Percentiles rank a stretch among this genome's conserved stretches.
Conservation (phyloP, 1,140 invertebrate genomes). For the Drosophila varians region DNA sequence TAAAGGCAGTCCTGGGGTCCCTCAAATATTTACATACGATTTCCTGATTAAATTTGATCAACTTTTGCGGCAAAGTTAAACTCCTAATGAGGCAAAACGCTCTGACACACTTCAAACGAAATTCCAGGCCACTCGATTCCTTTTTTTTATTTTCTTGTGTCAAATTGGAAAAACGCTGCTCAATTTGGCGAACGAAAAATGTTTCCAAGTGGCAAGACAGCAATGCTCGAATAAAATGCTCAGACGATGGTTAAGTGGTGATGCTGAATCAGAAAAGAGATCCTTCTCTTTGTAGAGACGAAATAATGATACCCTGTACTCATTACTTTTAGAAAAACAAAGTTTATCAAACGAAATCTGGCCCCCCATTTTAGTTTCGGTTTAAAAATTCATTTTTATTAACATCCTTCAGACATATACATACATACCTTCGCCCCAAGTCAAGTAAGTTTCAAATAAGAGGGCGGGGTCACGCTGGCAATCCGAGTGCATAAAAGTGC, state of each 20-base stretch:
- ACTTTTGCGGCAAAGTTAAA: slow-evolving; percentile 30
- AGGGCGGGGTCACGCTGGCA: slow-evolving; percentile 1
- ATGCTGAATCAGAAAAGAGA: neutral
- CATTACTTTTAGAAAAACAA: neutral
- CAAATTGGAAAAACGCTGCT: slow-evolving; percentile 46
- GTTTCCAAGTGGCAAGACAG: slow-evolving; percentile 47
- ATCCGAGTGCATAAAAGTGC: slow-evolving; percentile 60
- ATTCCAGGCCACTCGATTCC: neutral
- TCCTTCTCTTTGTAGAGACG: too few species aligned
- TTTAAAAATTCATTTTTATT: neutral
- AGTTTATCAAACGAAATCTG: neutral
- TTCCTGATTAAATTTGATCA: slow-evolving; percentile 43
- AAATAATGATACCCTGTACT: neutral
- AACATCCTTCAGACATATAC: neutral
- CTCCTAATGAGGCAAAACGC: slow-evolving; percentile 33
- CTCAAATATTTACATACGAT: slow-evolving; percentile 46
- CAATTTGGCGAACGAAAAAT: slow-evolving; percentile 61
- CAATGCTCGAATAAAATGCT: slow-evolving; percentile 18
- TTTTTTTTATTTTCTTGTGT: neutral
- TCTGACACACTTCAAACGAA: slow-evolving; percentile 35
- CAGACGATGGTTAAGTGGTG: slow-evolving; percentile 56
- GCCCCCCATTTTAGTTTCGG: neutral
- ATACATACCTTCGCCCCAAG: too few species aligned
- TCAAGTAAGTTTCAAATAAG: neutral
- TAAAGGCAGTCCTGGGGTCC: slow-evolving; percentile 8